phyloP scores from a whole-genome alignment of 2,797 vertebrate species.

The Ciconia nigra region DNA sequence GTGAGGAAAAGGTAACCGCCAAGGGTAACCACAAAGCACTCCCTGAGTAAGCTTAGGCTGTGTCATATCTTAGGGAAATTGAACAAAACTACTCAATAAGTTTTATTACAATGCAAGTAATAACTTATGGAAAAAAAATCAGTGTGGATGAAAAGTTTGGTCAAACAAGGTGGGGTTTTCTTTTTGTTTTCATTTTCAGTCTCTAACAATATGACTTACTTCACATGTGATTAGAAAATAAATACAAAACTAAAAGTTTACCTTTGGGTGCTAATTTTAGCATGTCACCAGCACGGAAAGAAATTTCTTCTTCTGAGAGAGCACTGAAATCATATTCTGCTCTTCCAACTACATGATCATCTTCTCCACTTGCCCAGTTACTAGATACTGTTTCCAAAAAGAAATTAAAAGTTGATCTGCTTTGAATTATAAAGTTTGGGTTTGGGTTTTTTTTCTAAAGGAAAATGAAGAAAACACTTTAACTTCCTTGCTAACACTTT shows the following conservation, averaged over 20 bases:
- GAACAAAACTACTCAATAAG: not conserved
- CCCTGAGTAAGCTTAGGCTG: not conserved
- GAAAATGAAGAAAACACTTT: not conserved
- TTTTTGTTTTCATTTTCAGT: not conserved
- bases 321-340: constrained; percentile 93
- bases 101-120: not conserved
- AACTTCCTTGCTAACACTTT: not conserved
- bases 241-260: constrained; percentile 52
- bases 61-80: not conserved
- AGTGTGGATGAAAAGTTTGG: not conserved
- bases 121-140: rapidly evolving
- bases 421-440: not conserved
- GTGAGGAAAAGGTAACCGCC: not conserved
- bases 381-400: constrained; percentile 49
- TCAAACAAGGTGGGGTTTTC: not conserved
- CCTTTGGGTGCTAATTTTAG: constrained; percentile 95
- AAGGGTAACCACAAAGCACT: not conserved
- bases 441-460: not conserved
- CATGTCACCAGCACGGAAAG: constrained; percentile 89
- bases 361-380: constrained; percentile 92
- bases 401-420: not conserved
- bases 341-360: constrained; percentile 94
- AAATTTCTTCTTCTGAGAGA: constrained; percentile 92
- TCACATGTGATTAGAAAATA: not conserved
- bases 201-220: not conserved